These are phyloP conservation scores for Coronaproctus castanopsis DNA, from an alignment of 2,888 invertebrate species.

Conservation along the genomic window DNA sequence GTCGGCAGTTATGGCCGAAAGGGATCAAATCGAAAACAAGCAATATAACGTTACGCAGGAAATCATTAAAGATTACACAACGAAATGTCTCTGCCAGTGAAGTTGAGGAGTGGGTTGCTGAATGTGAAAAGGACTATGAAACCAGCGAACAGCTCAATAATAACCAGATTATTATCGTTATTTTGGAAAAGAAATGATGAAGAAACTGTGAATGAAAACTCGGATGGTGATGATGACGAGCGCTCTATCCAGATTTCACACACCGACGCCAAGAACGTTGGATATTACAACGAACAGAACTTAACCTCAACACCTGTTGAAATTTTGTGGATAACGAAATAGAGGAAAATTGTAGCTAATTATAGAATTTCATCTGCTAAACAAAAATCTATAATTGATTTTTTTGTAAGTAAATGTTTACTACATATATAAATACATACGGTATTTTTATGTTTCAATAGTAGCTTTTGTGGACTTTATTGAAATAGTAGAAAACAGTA, in stretches of 20 bases:
- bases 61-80: conserved; percentile 6
- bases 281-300: neutral
- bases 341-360: neutral
- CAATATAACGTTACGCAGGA: conserved; percentile 6
- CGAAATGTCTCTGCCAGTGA: neutral
- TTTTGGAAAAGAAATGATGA: conserved; percentile 8
- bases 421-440: neutral
- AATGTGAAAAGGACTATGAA: too few species aligned
- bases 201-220: conserved; percentile 7
- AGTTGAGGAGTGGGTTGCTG: neutral
- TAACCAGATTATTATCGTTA: neutral
- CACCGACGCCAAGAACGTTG: neutral
- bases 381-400: neutral
- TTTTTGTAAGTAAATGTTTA: neutral
- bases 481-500: neutral
- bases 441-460: neutral
- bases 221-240: neutral
- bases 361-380: neutral
- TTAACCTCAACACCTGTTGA: neutral
- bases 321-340: neutral
- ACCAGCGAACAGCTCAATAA: neutral
- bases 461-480: neutral
- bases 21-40: conserved; percentile 5
- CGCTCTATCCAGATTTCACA: conserved; percentile 3
- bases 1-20: conserved; percentile 3